phyloP scores from a whole-genome alignment of 2,888 invertebrate genomes.

The Dicycla oo region DNA sequence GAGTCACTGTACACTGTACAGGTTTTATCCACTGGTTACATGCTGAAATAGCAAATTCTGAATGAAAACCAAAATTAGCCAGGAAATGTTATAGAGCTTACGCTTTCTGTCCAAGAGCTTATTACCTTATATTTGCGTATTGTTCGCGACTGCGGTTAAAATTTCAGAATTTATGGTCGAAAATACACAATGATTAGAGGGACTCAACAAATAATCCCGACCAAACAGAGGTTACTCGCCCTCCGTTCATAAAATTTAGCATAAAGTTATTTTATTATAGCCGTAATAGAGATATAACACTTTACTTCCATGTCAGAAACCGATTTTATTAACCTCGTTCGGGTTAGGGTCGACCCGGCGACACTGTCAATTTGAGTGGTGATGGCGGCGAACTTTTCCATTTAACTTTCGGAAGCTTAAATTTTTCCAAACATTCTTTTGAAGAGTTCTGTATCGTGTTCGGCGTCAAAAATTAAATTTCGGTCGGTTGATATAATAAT shows the following conservation, averaged over 20 bases:
- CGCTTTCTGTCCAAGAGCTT: constrained; percentile 8
- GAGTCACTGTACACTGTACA: not conserved
- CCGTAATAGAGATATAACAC: constrained; percentile 73
- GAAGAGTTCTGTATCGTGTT: constrained; percentile 76
- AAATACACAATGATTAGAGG: constrained; percentile 45
- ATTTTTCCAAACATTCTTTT: constrained; percentile 82
- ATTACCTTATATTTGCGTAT: constrained; percentile 13
- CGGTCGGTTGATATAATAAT: constrained; percentile 66
- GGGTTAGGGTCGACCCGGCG: constrained; percentile 70
- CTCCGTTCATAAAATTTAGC: constrained; percentile 54
- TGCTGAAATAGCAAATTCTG: not conserved
- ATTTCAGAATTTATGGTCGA: constrained; percentile 31
- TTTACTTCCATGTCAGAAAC: constrained; percentile 75
- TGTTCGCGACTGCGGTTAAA: constrained; percentile 25
- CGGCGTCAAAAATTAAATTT: constrained; percentile 78
- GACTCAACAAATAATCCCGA: constrained; percentile 50
- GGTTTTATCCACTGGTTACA: constrained; percentile 7
- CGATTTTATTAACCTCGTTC: constrained; percentile 81
- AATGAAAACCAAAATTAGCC: constrained; percentile 5
- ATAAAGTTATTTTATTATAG: constrained; percentile 70
- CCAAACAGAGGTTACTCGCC: constrained; percentile 42
- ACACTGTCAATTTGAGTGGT: constrained; percentile 86
- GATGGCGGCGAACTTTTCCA: constrained; percentile 88
- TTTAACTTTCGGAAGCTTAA: constrained; percentile 85
- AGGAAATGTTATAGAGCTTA: not conserved